These are phyloP conservation scores for Chironex yamaguchii DNA, from an alignment of 30 jellyfish, hydroid and myxozoan genomes.

Conservation along the genomic window DNA sequence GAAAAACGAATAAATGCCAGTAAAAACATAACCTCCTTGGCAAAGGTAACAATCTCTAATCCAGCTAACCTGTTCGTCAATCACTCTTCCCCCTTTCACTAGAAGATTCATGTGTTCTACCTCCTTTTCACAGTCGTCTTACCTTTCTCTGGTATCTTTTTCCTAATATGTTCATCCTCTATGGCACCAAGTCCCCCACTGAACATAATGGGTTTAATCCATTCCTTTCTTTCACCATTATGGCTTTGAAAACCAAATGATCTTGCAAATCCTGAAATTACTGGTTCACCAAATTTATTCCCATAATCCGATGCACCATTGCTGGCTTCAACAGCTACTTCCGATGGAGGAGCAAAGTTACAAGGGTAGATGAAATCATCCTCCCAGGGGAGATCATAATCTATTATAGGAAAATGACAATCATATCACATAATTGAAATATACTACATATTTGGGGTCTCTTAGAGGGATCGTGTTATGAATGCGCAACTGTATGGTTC, in stretches of 20 bases:
- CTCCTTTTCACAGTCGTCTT: too few relatives aligned
- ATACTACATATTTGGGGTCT: too few relatives aligned
- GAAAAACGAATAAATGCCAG: too few relatives aligned
- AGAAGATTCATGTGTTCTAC: too few relatives aligned
- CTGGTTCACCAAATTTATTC: constrained; percentile 96
- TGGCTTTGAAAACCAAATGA: constrained; percentile 78
- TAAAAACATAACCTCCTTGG: too few relatives aligned
- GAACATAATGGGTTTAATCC: constrained; percentile 96
- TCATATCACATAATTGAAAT: too few relatives aligned
- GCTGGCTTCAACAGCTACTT: constrained; percentile 92
- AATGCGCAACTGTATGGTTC: too few relatives aligned
- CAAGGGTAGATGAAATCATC: constrained; percentile 65
- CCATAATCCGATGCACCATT: constrained; percentile 98
- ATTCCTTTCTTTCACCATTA: constrained; percentile 81
- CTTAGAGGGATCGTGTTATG: too few relatives aligned
- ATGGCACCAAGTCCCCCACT: constrained; percentile 96
- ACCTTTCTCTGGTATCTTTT: constrained; percentile 72
- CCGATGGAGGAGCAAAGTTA: constrained; percentile 88
- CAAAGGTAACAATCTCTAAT: too few relatives aligned
- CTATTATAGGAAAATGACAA: too few relatives aligned
- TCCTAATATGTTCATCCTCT: constrained; percentile 75
- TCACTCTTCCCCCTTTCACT: too few relatives aligned
- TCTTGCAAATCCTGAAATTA: constrained; percentile 86
- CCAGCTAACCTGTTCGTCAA: too few relatives aligned
- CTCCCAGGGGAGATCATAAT: constrained; percentile 91